A percentile compares a stretch with the other conserved stretches of the same genome.
phyloP scores from a whole-genome alignment of 2,113 vertebrate genomes.

The Zosterops borbonicus region DNA sequence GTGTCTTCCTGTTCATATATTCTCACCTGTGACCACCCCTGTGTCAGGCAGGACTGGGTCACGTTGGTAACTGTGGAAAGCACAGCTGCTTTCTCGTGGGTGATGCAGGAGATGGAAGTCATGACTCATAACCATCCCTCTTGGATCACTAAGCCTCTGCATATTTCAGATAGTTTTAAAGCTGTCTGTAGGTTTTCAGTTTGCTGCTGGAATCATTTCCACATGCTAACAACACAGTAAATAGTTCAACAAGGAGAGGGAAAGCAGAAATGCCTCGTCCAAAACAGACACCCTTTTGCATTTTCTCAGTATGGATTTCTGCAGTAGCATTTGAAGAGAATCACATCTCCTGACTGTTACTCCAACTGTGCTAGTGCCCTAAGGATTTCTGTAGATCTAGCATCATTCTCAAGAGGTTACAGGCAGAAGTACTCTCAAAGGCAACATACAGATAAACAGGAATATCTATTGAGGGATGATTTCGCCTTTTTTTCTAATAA shows the following conservation, averaged over 20 bases:
- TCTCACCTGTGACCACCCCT: neutral
- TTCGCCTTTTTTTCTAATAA: neutral
- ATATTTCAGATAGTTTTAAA: constrained; percentile 34
- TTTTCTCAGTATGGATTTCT: neutral
- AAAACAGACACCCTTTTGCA: neutral
- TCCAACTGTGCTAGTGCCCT: neutral
- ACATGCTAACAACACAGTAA: neutral
- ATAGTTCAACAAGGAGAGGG: neutral
- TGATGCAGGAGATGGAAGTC: neutral
- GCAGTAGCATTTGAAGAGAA: neutral
- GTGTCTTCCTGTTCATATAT: neutral
- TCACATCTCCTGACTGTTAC: neutral
- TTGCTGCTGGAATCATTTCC: constrained; percentile 46
- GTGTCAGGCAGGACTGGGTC: neutral
- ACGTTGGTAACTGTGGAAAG: rapidly evolving
- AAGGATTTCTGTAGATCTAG: neutral
- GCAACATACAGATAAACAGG: neutral
- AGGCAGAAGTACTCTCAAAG: neutral
- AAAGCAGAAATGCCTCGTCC: neutral
- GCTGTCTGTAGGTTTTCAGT: constrained; percentile 12
- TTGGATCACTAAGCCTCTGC: constrained; percentile 12
- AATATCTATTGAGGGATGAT: neutral
- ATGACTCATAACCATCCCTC: neutral
- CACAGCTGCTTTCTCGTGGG: neutral
- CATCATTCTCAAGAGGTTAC: neutral